Evolutionary conservation across 2,888 invertebrate genomes (phyloP).

Genomic region (Caenorhabditis afra): DNA sequence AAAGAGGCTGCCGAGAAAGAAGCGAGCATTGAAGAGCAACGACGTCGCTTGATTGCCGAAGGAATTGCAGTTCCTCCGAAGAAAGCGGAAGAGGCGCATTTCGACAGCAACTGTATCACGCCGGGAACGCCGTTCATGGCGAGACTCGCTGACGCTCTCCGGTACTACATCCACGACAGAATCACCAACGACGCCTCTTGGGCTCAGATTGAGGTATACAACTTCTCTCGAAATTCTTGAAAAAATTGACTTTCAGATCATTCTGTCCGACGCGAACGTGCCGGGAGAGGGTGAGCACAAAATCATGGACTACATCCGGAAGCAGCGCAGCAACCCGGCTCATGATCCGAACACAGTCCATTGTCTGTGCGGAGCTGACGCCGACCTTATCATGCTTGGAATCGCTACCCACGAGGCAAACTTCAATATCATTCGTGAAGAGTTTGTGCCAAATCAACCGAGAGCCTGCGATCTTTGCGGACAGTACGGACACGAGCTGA

Average conservation of each 20-base stretch:
- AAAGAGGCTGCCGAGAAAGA: slow-evolving; percentile 94
- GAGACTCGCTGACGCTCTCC: slow-evolving; percentile 83
- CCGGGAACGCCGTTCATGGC: slow-evolving; percentile 87
- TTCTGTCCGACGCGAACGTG: slow-evolving; percentile 98
- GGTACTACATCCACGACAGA: slow-evolving; percentile 86
- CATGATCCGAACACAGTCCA: slow-evolving; percentile 98
- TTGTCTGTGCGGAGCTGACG: slow-evolving; percentile 96
- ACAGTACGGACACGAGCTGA: slow-evolving; percentile 83
- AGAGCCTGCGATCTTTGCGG: slow-evolving; percentile 96
- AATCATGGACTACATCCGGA: slow-evolving; percentile 97
- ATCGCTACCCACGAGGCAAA: slow-evolving; percentile 98
- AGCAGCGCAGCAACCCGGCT: slow-evolving; percentile 88
- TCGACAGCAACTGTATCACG: slow-evolving; percentile 99
- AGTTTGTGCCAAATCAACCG: slow-evolving; percentile 97
- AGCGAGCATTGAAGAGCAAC: slow-evolving; percentile 87
- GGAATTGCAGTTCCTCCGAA: slow-evolving; percentile 82
- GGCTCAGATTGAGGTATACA: slow-evolving; percentile 88
- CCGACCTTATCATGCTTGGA: slow-evolving; percentile 94
- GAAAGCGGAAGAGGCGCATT: slow-evolving; percentile 93
- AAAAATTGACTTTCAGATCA: slow-evolving; percentile 81
- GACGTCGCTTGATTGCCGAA: slow-evolving; percentile 76
- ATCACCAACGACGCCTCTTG: slow-evolving; percentile 95
- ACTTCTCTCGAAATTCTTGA: not conserved
- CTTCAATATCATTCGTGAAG: slow-evolving; percentile 97
- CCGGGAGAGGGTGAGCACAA: slow-evolving; percentile 99